Base-by-base conservation (phyloP, 1,140 invertebrate species). In the Belonocnema kinseyi region DNA sequence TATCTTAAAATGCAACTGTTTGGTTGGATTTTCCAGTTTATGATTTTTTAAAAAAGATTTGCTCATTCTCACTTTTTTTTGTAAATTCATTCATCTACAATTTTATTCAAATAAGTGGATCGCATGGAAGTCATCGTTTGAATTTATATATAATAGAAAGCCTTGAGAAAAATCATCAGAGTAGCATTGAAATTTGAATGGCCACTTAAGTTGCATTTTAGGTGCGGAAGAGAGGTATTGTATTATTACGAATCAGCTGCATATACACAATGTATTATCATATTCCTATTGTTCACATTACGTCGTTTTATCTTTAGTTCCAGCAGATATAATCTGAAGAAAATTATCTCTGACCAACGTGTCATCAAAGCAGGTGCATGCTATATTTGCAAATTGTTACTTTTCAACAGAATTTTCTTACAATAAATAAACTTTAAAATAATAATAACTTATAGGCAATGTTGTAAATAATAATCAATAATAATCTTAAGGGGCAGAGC, bases 191-290 rank as follows among this genome's bases (percentile, higher is more conserved):
- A n/a, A 26, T 40, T 40, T 66, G 61, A 66, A 66, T 40, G 61
- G 21, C 61, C 61, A 66, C 61, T 66, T 66, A 66, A 33, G 61
- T 66, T 66, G 61, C 61, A 66, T 33, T 66, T 66, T 66, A 66
- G 61, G 61, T 66, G 61, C 33, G 61, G 61, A 66, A 66, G 61
- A 40, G 61, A 66, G 13, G 40, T 66, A 66, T 66, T 66, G 61
- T 21, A 66, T 66, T 66, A 33, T 66, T 66, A 66, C 61, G 61
- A 66, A 66, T 66, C 61, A 66, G 61, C 61, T 66, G 33, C 33
- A 66, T 66, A 66, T 66, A 66, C 14, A 40, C 61, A 40, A 21
- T 21, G 58, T 11, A 46, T 46, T 46, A 46, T 46, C 40, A 46
- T 11, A 46, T 46, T 46, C 40, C 7, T 10, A 2, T 8, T 46